These are phyloP conservation scores for Galerucella nymphaeae DNA, from an alignment of 2,888 invertebrate genomes.

Conservation along the genomic window DNA sequence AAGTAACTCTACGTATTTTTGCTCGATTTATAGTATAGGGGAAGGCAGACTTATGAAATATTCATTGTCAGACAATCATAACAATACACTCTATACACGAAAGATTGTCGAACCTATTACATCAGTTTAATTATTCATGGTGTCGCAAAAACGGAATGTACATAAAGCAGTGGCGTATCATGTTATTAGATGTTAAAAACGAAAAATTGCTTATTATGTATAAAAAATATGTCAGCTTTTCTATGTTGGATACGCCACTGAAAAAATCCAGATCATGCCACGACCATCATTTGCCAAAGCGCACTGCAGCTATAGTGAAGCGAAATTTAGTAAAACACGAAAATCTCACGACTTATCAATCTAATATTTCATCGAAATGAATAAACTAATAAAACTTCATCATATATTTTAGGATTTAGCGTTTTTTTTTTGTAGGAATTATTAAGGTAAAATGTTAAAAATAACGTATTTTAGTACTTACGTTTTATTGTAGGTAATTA, in stretches of 20 bases:
- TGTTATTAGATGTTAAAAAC: not conserved
- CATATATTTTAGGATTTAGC: constrained; percentile 31
- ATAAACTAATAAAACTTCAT: constrained; percentile 24
- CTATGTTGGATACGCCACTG: constrained; percentile 13
- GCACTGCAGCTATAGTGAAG: constrained; percentile 59
- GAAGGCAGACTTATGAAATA: not conserved
- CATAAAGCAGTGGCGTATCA: not conserved
- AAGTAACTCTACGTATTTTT: too few species aligned
- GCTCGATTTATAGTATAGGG: too few species aligned
- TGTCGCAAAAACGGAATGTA: not conserved
- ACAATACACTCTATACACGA: too few species aligned
- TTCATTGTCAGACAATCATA: too few species aligned
- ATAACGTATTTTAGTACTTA: not conserved
- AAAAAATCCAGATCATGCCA: constrained; percentile 51
- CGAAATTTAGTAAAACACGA: constrained; percentile 50
- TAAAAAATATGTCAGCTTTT: not conserved
- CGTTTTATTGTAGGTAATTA: not conserved
- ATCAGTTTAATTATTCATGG: not conserved
- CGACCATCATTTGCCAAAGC: constrained; percentile 49
- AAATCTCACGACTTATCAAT: constrained; percentile 20
- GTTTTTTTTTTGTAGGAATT: constrained; percentile 7
- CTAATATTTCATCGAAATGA: constrained; percentile 12
- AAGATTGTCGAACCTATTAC: not conserved
- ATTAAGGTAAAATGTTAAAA: constrained; percentile 27
- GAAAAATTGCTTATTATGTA: not conserved